Evolutionary conservation across 2,888 invertebrate genomes (phyloP).

Genomic region (Cecidostiba fungosa): DNA sequence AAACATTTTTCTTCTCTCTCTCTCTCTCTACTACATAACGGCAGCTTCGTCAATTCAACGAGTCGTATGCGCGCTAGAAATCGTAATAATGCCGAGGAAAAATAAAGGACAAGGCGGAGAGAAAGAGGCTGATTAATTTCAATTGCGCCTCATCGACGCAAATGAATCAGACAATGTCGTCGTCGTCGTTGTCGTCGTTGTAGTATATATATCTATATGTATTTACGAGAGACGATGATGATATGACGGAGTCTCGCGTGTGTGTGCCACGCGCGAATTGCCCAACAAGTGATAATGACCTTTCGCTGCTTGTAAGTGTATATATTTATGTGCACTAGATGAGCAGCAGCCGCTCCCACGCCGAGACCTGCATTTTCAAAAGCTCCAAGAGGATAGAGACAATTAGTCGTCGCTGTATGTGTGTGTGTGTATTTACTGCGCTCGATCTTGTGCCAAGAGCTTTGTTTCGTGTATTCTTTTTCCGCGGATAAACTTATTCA

Average conservation of each 20-base stretch:
- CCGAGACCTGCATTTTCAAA: slow-evolving; percentile 47
- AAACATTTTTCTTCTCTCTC: neutral
- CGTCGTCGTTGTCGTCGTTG: neutral
- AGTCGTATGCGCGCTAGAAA: neutral
- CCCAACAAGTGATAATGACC: slow-evolving; percentile 56
- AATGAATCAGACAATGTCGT: slow-evolving; percentile 57
- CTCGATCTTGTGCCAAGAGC: slow-evolving; percentile 24
- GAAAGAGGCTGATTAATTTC: slow-evolving; percentile 59
- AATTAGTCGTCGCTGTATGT: slow-evolving; percentile 6
- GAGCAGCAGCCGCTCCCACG: slow-evolving; percentile 35
- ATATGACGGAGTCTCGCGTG: slow-evolving; percentile 9
- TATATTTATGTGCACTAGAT: neutral
- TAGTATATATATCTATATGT: neutral
- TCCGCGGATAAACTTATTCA: neutral
- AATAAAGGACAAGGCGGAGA: neutral
- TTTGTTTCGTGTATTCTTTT: neutral
- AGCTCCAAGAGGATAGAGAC: neutral
- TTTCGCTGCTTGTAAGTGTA: neutral
- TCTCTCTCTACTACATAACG: neutral
- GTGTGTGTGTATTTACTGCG: neutral
- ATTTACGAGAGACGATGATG: neutral
- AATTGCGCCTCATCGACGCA: slow-evolving; percentile 59
- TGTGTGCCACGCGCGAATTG: slow-evolving; percentile 23
- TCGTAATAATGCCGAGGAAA: neutral
- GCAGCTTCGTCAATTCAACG: neutral